These are phyloP conservation scores for Drosophila elegans DNA, from an alignment of 1,140 invertebrate species.

Conservation along the genomic window DNA sequence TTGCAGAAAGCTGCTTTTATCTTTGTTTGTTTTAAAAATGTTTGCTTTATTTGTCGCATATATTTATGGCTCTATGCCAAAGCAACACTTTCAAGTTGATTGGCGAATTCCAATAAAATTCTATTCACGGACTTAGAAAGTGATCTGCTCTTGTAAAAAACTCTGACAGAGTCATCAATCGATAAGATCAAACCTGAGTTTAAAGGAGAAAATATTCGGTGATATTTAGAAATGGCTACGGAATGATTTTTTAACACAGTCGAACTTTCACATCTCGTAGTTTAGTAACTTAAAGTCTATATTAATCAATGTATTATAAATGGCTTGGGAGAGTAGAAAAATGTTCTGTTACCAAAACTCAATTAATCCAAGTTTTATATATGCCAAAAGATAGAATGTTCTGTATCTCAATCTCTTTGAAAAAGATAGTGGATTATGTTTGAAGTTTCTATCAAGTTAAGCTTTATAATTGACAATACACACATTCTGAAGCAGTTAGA, in stretches of 20 bases:
- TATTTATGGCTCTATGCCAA: neutral
- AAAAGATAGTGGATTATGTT: no score
- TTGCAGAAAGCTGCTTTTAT: conserved; percentile 14
- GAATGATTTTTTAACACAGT: neutral
- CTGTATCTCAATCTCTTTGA: no score
- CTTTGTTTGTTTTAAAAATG: conserved; percentile 47
- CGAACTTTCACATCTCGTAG: neutral
- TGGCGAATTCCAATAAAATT: conserved; percentile 16
- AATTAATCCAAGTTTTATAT: no score
- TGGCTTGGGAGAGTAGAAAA: no score
- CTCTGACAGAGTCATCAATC: conserved; percentile 4
- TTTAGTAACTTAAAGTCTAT: no score
- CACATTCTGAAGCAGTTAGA: no score
- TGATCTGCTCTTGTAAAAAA: conserved; percentile 1
- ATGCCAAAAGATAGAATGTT: no score
- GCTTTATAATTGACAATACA: no score
- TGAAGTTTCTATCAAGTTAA: no score
- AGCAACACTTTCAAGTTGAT: conserved; percentile 9
- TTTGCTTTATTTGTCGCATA: conserved; percentile 13
- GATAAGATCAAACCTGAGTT: neutral
- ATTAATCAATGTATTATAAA: no score
- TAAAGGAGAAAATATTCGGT: neutral
- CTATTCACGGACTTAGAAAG: conserved; percentile 39
- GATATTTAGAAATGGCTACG: neutral
- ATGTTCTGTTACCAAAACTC: no score